Evolutionary conservation across 2,797 vertebrate genomes (phyloP).

Genomic region (Gobionotothen gibberifrons): DNA sequence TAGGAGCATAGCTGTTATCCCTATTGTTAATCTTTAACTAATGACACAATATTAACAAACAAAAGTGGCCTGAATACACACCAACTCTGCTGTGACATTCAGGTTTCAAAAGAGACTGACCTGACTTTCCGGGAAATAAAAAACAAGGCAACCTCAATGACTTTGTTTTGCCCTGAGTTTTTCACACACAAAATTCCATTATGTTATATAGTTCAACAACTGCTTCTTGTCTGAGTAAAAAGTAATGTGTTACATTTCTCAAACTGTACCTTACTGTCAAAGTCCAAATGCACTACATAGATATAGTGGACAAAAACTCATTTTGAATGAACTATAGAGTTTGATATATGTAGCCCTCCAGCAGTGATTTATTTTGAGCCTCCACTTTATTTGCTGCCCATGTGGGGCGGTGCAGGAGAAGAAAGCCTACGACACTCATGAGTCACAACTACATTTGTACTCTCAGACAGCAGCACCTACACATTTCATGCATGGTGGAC

Average conservation of each 20-base stretch:
- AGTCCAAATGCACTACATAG: conserved; percentile 67
- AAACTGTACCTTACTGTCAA: conserved; percentile 64
- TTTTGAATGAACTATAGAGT: conserved; percentile 74
- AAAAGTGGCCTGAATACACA: conserved; percentile 6
- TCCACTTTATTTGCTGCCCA: conserved; percentile 60
- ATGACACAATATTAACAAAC: background rate
- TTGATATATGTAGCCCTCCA: conserved; percentile 73
- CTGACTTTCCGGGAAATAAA: conserved; percentile 43
- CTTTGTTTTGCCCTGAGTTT: conserved; percentile 51
- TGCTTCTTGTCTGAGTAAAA: conserved; percentile 64
- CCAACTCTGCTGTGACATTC: conserved; percentile 17
- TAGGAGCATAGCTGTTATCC: conserved; percentile 8
- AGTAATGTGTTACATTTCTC: conserved; percentile 75
- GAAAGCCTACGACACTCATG: conserved; percentile 68
- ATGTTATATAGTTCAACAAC: conserved; percentile 61
- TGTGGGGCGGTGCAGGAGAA: conserved; percentile 38
- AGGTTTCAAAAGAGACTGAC: conserved; percentile 28
- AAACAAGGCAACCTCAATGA: conserved; percentile 30
- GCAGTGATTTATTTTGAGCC: conserved; percentile 76
- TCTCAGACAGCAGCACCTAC: conserved; percentile 63
- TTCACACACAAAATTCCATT: conserved; percentile 69
- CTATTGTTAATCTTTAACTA: background rate
- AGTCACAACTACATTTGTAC: conserved; percentile 76
- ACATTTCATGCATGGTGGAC: conserved; percentile 58
- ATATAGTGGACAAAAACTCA: conserved; percentile 70